These are phyloP conservation scores for Anser brachyrhynchus DNA, from an alignment of 2,113 vertebrate genomes.

Conservation along the genomic window DNA sequence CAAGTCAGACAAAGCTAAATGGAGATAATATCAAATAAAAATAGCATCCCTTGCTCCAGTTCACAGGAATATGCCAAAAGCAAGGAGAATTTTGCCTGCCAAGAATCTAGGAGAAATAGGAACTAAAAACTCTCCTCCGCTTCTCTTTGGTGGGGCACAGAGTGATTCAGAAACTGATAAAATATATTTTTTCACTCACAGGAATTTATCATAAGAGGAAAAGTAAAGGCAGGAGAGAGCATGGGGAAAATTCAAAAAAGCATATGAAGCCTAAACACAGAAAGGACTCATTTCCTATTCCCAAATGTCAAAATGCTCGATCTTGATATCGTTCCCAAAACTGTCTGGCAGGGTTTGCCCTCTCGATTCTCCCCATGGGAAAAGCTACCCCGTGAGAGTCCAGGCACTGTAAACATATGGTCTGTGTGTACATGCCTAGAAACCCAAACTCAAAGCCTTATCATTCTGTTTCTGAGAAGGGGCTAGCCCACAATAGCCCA, in stretches of 20 bases:
- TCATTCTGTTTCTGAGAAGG: not conserved
- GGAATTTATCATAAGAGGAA: slow-evolving; percentile 13
- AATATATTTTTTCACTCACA: not conserved
- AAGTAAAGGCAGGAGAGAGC: not conserved
- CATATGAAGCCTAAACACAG: not conserved
- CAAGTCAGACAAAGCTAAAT: not conserved
- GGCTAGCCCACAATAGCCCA: not conserved
- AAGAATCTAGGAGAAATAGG: not conserved
- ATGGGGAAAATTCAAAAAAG: not conserved
- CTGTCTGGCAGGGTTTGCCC: too few relatives aligned
- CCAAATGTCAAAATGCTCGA: not conserved
- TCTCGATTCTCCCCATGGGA: not conserved
- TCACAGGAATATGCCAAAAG: not conserved
- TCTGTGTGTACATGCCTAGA: not conserved
- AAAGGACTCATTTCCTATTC: not conserved
- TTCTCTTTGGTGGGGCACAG: not conserved
- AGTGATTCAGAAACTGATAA: not conserved
- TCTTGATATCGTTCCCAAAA: not conserved
- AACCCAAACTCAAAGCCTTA: not conserved
- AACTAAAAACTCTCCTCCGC: not conserved
- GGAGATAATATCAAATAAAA: not conserved
- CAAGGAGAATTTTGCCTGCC: not conserved
- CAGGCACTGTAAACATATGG: not conserved
- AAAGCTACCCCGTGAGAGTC: not conserved
- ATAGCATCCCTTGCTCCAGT: not conserved